phyloP scores from a whole-genome alignment of 2,113 vertebrate genomes.

The Anhinga anhinga region DNA sequence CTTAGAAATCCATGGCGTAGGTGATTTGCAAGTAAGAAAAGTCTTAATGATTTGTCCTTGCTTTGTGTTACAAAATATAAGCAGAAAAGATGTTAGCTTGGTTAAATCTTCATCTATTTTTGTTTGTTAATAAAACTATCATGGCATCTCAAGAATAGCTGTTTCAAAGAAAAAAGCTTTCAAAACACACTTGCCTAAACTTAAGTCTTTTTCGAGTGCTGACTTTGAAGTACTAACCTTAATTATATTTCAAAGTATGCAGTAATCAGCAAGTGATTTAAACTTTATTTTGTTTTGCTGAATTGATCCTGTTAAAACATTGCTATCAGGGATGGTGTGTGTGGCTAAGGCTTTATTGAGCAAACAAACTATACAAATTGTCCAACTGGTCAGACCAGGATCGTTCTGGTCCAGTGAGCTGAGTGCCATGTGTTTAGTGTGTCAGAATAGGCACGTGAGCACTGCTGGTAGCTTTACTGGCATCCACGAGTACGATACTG shows the following conservation, averaged over 20 bases:
- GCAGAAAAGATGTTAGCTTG: neutral
- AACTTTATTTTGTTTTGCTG: slow-evolving; percentile 3
- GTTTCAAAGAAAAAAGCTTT: neutral
- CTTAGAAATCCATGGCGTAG: neutral
- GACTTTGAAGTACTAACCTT: slow-evolving; percentile 1
- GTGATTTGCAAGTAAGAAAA: neutral
- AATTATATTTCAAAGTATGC: neutral
- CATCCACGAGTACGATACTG: neutral
- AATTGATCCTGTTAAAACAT: neutral
- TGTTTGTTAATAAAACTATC: neutral
- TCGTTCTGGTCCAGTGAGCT: neutral
- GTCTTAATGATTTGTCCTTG: neutral
- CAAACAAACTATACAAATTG: neutral
- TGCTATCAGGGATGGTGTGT: neutral
- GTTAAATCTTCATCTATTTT: neutral
- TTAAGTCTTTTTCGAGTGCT: neutral
- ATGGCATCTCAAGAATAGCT: neutral
- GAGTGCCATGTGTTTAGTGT: neutral
- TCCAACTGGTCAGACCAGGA: neutral
- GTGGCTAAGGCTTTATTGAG: neutral
- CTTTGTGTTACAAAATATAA: neutral
- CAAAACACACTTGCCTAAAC: neutral
- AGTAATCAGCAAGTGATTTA: neutral
- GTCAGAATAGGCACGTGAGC: neutral
- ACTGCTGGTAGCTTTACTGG: neutral